These are phyloP conservation scores for Cebidichthys violaceus DNA, from an alignment of 2,113 vertebrate genomes.

Conservation along the genomic window DNA sequence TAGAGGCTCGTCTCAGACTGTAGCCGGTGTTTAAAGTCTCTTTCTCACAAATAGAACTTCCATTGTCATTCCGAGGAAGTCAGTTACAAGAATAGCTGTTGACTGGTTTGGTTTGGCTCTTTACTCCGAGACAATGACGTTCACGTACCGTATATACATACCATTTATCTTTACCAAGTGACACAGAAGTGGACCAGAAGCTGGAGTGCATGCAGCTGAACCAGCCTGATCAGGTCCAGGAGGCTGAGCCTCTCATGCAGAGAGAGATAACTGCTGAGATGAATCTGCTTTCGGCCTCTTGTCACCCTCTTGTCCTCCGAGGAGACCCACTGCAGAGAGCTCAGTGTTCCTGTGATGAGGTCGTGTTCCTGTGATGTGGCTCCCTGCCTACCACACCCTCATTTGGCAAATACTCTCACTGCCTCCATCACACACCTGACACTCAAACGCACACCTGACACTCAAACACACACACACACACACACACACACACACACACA, in stretches of 20 bases:
- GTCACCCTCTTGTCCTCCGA: slow-evolving; percentile 52
- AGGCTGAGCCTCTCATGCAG: background rate
- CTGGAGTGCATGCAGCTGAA: background rate
- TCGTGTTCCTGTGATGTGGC: slow-evolving; percentile 62
- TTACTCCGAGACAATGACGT: too few relatives aligned
- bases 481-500: slow-evolving; percentile 20
- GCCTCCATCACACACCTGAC: slow-evolving; percentile 67
- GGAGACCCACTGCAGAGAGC: slow-evolving; percentile 40
- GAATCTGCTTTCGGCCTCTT: slow-evolving; percentile 53
- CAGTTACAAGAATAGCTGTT: too few relatives aligned
- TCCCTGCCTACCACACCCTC: slow-evolving; percentile 52
- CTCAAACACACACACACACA: slow-evolving; percentile 61
- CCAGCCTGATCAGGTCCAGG: background rate
- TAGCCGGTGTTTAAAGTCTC: too few relatives aligned
- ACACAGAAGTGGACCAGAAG: background rate
- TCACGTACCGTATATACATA: too few relatives aligned
- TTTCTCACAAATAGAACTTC: too few relatives aligned
- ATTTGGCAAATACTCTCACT: slow-evolving; percentile 37
- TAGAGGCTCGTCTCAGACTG: background rate
- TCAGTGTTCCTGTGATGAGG: slow-evolving; percentile 62
- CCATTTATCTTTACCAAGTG: too few relatives aligned
- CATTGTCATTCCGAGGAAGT: too few relatives aligned
- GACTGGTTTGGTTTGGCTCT: too few relatives aligned
- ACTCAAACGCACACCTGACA: slow-evolving; percentile 50
- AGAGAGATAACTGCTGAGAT: background rate